These are phyloP conservation scores for Meteorus colon DNA, from an alignment of 2,888 invertebrate genomes.

Conservation along the genomic window DNA sequence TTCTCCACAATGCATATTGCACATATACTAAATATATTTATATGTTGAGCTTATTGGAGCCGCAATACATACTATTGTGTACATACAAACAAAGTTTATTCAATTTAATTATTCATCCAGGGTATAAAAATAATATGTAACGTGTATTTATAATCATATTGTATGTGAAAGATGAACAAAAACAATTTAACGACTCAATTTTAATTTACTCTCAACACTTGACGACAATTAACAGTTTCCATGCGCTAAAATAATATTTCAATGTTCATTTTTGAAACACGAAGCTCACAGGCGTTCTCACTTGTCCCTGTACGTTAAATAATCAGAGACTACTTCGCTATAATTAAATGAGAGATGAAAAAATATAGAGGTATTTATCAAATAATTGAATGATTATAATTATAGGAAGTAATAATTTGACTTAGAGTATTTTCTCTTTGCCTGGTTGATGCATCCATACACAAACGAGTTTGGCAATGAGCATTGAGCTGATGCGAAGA, in stretches of 20 bases:
- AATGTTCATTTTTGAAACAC: too few relatives aligned
- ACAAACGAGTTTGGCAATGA: neutral
- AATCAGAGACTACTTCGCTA: too few relatives aligned
- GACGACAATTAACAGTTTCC: too few relatives aligned
- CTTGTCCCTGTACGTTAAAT: too few relatives aligned
- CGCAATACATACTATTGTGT: slow-evolving; percentile 53
- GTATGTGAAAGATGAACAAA: neutral
- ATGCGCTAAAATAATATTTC: too few relatives aligned
- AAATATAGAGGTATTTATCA: too few relatives aligned
- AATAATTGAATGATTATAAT: too few relatives aligned
- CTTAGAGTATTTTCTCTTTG: too few relatives aligned
- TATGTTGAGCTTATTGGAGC: slow-evolving; percentile 26
- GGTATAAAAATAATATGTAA: slow-evolving; percentile 32
- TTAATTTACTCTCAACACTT: neutral
- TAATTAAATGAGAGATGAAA: too few relatives aligned
- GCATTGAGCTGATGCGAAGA: neutral
- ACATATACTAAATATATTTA: neutral
- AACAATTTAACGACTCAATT: slow-evolving; percentile 1
- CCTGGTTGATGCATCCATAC: neutral
- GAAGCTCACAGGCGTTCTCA: too few relatives aligned
- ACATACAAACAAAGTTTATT: slow-evolving; percentile 54
- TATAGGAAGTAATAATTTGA: too few relatives aligned
- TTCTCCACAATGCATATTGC: slow-evolving; percentile 50
- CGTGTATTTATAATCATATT: slow-evolving; percentile 15
- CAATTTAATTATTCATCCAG: slow-evolving; percentile 53